Evolutionary conservation across 2,113 vertebrate genomes (phyloP), one percentile per base, ranked within the genome.

Genomic region (Nothoprocta perdicaria): DNA sequence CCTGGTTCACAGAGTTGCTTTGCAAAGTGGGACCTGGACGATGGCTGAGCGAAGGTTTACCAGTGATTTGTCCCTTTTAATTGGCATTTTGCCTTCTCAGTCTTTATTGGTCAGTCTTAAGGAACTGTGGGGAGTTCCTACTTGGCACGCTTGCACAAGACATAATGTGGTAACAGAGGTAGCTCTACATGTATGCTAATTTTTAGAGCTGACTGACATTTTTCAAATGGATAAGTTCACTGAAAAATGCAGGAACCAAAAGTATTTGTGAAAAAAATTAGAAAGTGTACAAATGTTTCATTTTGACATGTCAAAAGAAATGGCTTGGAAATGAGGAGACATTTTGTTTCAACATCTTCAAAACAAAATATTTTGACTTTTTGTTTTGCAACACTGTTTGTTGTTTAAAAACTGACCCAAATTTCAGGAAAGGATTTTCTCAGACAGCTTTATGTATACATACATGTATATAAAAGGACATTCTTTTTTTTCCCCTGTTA

Each of bases 291-390:
- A 88, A 96, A 92, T 35, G 94, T 95, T 96, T 94, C 92, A 10
- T 91, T 89, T 48, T 80, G 90, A 90, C 69, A 40, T 57, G 92
- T 96, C 88, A 89, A 78, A 92, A 96, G 88, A 92, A 92, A 43
- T 23, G 76, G 82, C 80, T 95, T 77, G 85, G 93, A 89, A 92
- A 94, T 57, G 23, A 0, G 2, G 76, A 91, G 76, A 74, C 65
- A 71, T 92, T 95, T 92, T 89, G 76, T 83, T 94, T 88, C 80
- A 80, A 72, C 65, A 24, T 60, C 85, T 61, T 55, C 52, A 13
- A 60, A 95, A 88, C 82, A 94, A 95, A 96, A 96, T 96, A 94
- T 96, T 96, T 95, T 96, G 94, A 96, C 94, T 96, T 91, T 75
- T 65, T 94, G 88, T 88, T 95, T 91, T 80, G 85, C 91, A 95